Base-by-base conservation (phyloP, 2,797 vertebrate genomes). In the Micromesistius poutassou region DNA sequence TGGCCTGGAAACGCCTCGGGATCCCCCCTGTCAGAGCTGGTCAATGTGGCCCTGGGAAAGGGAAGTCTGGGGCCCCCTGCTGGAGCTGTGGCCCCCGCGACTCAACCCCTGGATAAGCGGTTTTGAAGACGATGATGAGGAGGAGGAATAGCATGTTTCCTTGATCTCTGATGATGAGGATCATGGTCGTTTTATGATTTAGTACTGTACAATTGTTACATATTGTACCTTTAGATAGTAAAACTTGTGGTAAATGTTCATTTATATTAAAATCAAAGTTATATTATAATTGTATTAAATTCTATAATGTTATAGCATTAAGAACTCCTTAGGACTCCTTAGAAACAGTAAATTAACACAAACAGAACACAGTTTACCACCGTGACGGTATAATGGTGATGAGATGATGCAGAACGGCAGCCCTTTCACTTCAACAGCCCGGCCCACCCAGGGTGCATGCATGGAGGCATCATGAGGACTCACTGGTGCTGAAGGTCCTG, bases 401-500 rank as follows among this genome's bases (percentile, higher is more conserved):
- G 40, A 78, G 80, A 83, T 81, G 77, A 73, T 68, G 70, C 50
- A 25, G n/a, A 66, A 25, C 10, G n/a, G 62, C 62, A n/a, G 2
- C 62, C 25, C 62, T 3, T 28, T 68, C 25, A 68, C 28, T 12
- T n/a, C 2, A 28, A 6, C 16, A 1, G 28, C n/a, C 55, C n/a
- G 62, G 25, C 62, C n/a, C 62, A 68, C 8, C n/a, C n/a, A 16
- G 25, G 12, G n/a, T 7, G 62, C 62, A 68, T 62, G 50, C 50
- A 62, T 22, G 22, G 50, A n/a, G 74, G 46, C n/a, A 77, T 13
- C 14, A 22, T 19, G 7, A 70, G 14, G 74, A 91, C 95, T 96
- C 93, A 99, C 98, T 96, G 84, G 98, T 99, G 1, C 94, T 96
- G 82, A 97, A 91, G 46, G 89, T 93, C 79, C 77, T 92, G 50